Conservation (phyloP, 2,888 invertebrate species). For the Beris morrisii region DNA sequence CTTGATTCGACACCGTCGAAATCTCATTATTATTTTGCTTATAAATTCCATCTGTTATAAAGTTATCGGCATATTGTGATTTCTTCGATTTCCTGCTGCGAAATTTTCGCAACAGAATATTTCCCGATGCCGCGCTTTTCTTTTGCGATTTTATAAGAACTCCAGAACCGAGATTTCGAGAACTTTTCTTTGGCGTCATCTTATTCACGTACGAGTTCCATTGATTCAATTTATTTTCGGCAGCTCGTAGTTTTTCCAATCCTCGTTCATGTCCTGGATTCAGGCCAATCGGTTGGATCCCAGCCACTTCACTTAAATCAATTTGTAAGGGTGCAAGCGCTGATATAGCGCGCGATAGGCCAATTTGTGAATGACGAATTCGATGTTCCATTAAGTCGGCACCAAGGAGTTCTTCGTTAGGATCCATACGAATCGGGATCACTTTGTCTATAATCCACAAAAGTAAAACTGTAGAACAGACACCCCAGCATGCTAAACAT, state of each 20-base stretch:
- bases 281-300: slow-evolving; percentile 59
- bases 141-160: slow-evolving; percentile 12
- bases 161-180: slow-evolving; percentile 15
- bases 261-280: slow-evolving; percentile 65
- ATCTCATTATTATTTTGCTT: slow-evolving; percentile 18
- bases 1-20: slow-evolving; percentile 28
- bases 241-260: slow-evolving; percentile 50
- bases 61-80: slow-evolving; percentile 24
- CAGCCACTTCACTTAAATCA: slow-evolving; percentile 49
- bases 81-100: slow-evolving; percentile 9
- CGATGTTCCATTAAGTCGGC: slow-evolving; percentile 88
- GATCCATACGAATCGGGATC: slow-evolving; percentile 81
- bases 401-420: slow-evolving; percentile 82
- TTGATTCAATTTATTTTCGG: slow-evolving; percentile 51
- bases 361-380: slow-evolving; percentile 68
- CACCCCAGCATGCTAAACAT: slow-evolving; percentile 75
- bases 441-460: slow-evolving; percentile 79
- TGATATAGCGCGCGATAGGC: slow-evolving; percentile 73
- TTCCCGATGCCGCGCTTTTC: slow-evolving; percentile 30
- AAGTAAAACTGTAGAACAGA: slow-evolving; percentile 68
- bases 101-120: slow-evolving; percentile 24
- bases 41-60: slow-evolving; percentile 25
- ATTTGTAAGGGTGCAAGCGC: slow-evolving; percentile 69
- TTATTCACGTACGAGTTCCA: slow-evolving; percentile 53
- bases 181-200: slow-evolving; percentile 32